These are phyloP conservation scores for Pachydiplax longipennis DNA, from an alignment of 2,888 invertebrate species.

Conservation along the genomic window DNA sequence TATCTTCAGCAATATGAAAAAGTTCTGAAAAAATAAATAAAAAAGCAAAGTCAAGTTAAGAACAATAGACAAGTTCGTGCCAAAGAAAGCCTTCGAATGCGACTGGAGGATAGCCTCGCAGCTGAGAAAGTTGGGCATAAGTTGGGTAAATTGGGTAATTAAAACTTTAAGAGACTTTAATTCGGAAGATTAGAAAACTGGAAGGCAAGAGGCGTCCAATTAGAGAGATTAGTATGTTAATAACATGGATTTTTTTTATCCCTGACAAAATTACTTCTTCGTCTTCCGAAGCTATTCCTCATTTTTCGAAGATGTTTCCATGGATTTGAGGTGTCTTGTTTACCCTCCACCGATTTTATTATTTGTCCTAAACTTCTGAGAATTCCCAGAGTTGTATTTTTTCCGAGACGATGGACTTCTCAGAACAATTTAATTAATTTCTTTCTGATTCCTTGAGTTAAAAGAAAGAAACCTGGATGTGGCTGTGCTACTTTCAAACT, in stretches of 20 bases:
- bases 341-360: neutral
- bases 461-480: too few species aligned
- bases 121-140: neutral
- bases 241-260: neutral
- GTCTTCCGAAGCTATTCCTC: neutral
- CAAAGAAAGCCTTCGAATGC: too few species aligned
- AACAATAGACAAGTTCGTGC: neutral
- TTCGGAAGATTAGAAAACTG: neutral
- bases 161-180: neutral
- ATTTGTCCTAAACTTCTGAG: neutral
- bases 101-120: neutral
- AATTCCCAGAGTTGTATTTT: too few species aligned
- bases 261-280: neutral
- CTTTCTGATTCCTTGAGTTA: too few species aligned
- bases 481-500: too few species aligned
- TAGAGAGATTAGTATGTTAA: neutral
- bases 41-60: neutral
- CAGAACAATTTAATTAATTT: too few species aligned
- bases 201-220: neutral
- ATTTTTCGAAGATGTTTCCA: neutral
- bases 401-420: too few species aligned
- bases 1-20: too few species aligned
- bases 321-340: neutral
- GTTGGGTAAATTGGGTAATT: neutral
- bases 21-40: neutral